Evolutionary conservation across 1,140 invertebrate genomes (phyloP).

Genomic region (Homalodisca vitripennis): DNA sequence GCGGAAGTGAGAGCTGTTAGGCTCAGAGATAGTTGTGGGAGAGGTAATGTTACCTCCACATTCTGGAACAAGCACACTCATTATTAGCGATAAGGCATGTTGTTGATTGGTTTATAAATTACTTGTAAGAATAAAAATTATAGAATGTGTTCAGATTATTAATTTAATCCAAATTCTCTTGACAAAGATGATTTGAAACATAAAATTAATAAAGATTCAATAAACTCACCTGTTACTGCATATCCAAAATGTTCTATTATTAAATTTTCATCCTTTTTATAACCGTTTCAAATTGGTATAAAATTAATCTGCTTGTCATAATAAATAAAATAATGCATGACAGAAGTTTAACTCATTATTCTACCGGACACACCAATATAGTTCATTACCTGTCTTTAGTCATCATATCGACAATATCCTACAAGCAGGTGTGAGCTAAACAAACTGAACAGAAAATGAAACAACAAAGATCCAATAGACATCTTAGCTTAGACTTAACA

Average conservation of each 20-base stretch:
- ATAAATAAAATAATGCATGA: no score
- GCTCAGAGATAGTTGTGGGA: background rate
- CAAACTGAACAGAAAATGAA: no score
- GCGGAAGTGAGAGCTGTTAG: slow-evolving; percentile 44
- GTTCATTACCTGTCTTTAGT: no score
- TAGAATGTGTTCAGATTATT: background rate
- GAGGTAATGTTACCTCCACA: slow-evolving; percentile 18
- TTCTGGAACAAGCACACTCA: background rate
- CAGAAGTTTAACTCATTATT: no score
- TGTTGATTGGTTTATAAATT: background rate
- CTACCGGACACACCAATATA: no score
- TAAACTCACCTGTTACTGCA: background rate
- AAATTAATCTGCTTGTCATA: no score
- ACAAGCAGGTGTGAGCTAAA: no score
- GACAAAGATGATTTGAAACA: background rate
- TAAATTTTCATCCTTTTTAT: no score
- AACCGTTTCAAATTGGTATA: no score
- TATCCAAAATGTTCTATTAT: background rate
- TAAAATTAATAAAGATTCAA: background rate
- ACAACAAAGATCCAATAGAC: no score
- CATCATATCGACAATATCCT: no score
- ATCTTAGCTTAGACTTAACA: no score
- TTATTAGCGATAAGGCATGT: background rate
- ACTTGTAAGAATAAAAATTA: background rate
- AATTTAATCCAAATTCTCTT: background rate